Evolutionary conservation across 2,113 vertebrate genomes (phyloP), one percentile per base, ranked within the genome.

Genomic region (Boulengeromyrus knoepffleri): DNA sequence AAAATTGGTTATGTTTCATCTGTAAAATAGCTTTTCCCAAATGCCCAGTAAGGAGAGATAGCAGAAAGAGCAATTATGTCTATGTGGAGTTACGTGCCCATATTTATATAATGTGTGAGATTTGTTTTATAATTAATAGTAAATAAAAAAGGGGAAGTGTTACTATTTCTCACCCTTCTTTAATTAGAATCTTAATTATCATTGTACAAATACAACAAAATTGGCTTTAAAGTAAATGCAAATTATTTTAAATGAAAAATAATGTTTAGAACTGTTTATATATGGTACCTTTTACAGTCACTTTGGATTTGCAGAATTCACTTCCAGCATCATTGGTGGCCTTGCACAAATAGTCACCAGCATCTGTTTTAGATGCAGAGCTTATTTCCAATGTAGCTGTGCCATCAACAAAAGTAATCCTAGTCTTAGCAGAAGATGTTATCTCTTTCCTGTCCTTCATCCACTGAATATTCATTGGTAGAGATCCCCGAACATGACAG

Each of bases 271-370:
- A 42, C 36, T 87, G 10, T 27, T 49, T 39, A 88, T 13, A 80
- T 6, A 90, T 90, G 88, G 45, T 98, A 99, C 99, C 98, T 98
- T 97, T 98, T 66, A 99, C 87, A 1, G 96, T 97, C 91, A 99
- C 97, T 96, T 96, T 98, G 90, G 97, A 95, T 92, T 97, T 99
- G 95, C 96, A 97, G 93, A 97, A 96, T 90, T 98, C 97, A 90
- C 96, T 98, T 93, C 98, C 99, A 89, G 95, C 96, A 3, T 95
- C 92, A 46, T 99, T 99, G 89, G 96, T 97, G 90, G 98, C 99
- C 95, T 99, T 99, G 93, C 99, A 99, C 42, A 98, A 92, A 62
- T 98, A 99, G 91, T 99, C 99, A 3, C 98, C 99, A 0, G 96
- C 94, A 87, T 98, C 97, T 0, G 95, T 95, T 92, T 96, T 97